Conservation (phyloP, 2,888 invertebrate genomes). For the Tigriopus californicus region DNA sequence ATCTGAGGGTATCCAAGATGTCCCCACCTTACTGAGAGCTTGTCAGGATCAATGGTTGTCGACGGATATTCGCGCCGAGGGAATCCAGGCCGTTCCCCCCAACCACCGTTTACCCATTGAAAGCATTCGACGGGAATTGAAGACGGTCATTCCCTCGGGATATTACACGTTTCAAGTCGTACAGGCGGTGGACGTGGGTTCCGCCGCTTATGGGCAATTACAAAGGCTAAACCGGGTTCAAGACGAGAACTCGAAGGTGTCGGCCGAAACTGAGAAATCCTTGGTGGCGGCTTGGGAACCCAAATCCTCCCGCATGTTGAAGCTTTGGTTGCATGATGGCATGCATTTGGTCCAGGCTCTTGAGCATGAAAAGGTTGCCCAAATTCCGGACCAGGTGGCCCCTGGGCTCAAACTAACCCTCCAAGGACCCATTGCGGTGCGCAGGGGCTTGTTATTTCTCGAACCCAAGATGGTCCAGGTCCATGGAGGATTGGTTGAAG, state of each 20-base stretch:
- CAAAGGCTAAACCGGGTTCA: not conserved
- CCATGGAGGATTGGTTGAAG: not conserved
- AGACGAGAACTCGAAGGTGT: not conserved
- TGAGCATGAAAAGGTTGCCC: not conserved
- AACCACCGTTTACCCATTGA: too few relatives aligned
- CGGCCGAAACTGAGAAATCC: not conserved
- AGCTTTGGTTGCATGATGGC: not conserved
- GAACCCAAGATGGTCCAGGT: not conserved
- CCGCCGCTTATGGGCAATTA: not conserved
- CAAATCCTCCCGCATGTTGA: not conserved
- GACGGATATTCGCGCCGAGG: not conserved
- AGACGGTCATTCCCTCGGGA: not conserved
- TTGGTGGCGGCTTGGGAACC: conserved; percentile 2
- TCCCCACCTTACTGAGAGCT: not conserved
- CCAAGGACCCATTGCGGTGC: not conserved
- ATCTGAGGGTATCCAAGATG: not conserved
- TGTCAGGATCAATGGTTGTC: not conserved
- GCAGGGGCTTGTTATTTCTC: not conserved
- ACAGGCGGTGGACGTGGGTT: not conserved
- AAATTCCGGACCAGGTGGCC: not conserved
- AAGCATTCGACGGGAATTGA: not conserved
- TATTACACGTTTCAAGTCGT: conserved; percentile 1
- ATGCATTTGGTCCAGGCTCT: not conserved
- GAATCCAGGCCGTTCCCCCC: not conserved
- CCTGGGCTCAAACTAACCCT: not conserved